Conservation (phyloP, 2,113 vertebrate species). For the Symphodus melops region DNA sequence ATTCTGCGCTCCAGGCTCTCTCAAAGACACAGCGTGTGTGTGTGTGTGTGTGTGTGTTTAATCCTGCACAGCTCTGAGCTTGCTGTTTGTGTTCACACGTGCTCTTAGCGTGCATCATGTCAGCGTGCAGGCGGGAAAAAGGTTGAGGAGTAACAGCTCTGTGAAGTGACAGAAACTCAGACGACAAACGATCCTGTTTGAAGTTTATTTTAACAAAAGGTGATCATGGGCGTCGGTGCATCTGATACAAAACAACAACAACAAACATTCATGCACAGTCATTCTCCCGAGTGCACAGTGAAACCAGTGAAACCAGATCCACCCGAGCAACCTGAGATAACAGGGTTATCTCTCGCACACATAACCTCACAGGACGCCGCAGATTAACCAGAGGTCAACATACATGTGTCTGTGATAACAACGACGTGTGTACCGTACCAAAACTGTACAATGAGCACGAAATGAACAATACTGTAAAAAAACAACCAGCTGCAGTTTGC, state of each 20-base stretch:
- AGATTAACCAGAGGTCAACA: not conserved
- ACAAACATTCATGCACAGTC: constrained; percentile 41
- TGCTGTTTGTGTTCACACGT: not conserved
- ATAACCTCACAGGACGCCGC: not conserved
- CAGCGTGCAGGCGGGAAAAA: too few species aligned
- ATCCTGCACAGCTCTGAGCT: not conserved
- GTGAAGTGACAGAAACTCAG: too few species aligned
- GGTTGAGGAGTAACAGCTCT: too few species aligned
- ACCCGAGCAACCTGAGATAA: constrained; percentile 51
- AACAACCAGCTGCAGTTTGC: too few species aligned
- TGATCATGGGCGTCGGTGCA: not conserved
- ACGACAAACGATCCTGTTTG: too few species aligned
- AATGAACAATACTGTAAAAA: constrained; percentile 2
- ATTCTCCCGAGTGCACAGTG: not conserved
- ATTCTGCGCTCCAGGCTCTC: constrained; percentile 24
- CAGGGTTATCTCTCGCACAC: constrained; percentile 34
- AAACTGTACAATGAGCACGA: constrained; percentile 33
- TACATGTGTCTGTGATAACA: constrained; percentile 2
- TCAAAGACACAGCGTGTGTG: constrained; percentile 16
- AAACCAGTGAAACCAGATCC: constrained; percentile 36
- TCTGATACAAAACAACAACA: constrained; percentile 45
- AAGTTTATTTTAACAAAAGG: constrained; percentile 49
- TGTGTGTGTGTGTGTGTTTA: too few species aligned
- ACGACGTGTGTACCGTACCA: constrained; percentile 14
- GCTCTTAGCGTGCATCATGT: not conserved